These are phyloP conservation scores for Erithacus rubecula DNA, from an alignment of 2,797 vertebrate species.

Conservation along the genomic window DNA sequence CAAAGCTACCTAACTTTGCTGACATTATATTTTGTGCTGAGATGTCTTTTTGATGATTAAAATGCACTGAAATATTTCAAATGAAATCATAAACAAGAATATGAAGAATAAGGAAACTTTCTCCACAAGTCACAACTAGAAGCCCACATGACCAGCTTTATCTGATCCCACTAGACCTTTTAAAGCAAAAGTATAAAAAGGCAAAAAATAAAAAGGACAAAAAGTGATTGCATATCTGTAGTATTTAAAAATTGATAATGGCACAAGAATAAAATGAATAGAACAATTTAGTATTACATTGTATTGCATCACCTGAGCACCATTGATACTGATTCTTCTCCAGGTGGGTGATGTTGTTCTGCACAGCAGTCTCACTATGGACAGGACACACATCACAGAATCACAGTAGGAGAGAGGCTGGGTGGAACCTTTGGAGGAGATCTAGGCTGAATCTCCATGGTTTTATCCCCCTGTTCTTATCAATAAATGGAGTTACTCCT, in stretches of 20 bases:
- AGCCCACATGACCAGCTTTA: not conserved
- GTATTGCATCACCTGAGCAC: not conserved
- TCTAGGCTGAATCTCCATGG: not conserved
- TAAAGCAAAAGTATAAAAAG: not conserved
- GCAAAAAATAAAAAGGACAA: not conserved
- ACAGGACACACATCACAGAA: not conserved
- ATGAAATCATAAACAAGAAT: not conserved
- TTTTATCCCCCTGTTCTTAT: rapidly evolving
- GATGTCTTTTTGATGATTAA: not conserved
- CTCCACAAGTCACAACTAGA: not conserved
- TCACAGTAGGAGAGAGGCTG: not conserved
- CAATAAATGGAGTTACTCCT: not conserved
- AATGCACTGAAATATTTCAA: not conserved
- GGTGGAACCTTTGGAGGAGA: not conserved
- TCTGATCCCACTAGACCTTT: not conserved
- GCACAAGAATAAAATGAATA: not conserved
- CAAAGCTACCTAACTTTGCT: slow-evolving; percentile 1
- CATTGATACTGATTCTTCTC: not conserved
- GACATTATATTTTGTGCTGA: not conserved
- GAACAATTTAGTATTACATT: not conserved
- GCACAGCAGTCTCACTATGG: not conserved
- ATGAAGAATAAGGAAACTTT: not conserved
- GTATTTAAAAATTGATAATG: not conserved
- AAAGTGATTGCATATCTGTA: not conserved
- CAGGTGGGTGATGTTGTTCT: not conserved